phyloP scores from a whole-genome alignment of 2,888 invertebrate species.

The Eupelmus urozonus region DNA sequence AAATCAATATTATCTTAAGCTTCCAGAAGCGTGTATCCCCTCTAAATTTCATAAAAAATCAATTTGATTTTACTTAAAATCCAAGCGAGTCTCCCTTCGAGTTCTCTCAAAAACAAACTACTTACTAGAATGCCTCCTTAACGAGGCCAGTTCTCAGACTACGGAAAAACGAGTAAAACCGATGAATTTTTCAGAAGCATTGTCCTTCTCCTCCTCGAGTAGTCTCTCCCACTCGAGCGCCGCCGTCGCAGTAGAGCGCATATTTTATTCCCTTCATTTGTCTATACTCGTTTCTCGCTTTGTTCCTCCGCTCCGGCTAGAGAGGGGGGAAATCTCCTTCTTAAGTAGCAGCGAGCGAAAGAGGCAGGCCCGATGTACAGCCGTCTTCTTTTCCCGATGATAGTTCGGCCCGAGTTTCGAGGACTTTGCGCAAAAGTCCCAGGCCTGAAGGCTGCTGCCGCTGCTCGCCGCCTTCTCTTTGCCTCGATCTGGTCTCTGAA shows the following conservation, averaged over 20 bases:
- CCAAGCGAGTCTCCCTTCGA: neutral
- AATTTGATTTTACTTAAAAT: neutral
- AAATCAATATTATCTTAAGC: too few relatives aligned
- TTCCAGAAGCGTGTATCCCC: too few relatives aligned
- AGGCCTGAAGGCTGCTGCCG: neutral
- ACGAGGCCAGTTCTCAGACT: neutral
- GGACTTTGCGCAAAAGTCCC: constrained; percentile 26
- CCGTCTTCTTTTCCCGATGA: constrained; percentile 3
- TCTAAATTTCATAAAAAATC: too few relatives aligned
- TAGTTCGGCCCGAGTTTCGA: constrained; percentile 55
- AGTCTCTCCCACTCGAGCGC: constrained; percentile 5
- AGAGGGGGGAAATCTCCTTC: constrained; percentile 3
- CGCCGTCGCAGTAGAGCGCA: neutral
- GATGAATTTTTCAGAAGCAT: constrained; percentile 11
- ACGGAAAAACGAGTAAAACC: neutral
- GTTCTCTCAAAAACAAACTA: too few relatives aligned
- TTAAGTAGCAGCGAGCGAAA: constrained; percentile 19
- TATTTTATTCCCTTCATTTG: constrained; percentile 39
- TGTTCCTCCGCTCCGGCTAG: constrained; percentile 6
- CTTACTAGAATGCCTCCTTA: neutral
- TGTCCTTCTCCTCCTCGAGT: neutral
- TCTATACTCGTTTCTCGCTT: constrained; percentile 27
- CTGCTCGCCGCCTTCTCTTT: neutral
- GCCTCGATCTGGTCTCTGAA: constrained; percentile 21
- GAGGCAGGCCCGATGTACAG: neutral